Evolutionary conservation across 1,140 invertebrate genomes (phyloP), one percentile per base, ranked within the genome.

Genomic region (Nilaparvata lugens): DNA sequence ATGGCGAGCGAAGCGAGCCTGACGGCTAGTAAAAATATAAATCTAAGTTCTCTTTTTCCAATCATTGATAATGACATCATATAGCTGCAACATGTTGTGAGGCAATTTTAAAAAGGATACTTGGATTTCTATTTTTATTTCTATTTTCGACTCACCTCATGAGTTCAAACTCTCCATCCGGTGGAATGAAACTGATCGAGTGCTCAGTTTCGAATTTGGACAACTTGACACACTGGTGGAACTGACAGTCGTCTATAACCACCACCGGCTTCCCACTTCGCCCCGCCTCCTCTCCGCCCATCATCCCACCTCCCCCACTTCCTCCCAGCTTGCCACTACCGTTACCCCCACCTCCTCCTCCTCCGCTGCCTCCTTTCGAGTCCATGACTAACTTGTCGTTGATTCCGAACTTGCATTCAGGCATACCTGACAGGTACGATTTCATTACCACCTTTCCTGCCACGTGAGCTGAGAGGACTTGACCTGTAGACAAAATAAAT

Each of bases 161-260:
- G 5, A 99, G 81, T 76, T 99, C 97, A 77, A 98, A 99, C 82
- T 99, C 97, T 57, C 97, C 97, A 78, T 99, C 97, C 2, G 97
- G 97, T 63, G 97, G 97, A 73, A 99, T 99, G 77, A 99, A 99
- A 69, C 93, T 97, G 72, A 99, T 99, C 69, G 95, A 96, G 80
- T 99, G 97, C 76, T 99, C 97, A 0, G 96, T 98, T 78, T 99
- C 97, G 77, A 99, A 99, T 81, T 99, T 99, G 69, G 93, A 97
- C 31, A 99, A 80, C 75, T 99, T 99, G 9, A 99, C 97, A 75
- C 97, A 99, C 74, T 99, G 97, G 79, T 99, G 97, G 78, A 99
- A 99, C 77, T 99, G 97, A 71, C 97, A 99, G 77, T 99, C 97
- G 71, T 99, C 97, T 65, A 99, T 99, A 7, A 98, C 97, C 58